These are phyloP conservation scores for Mesopsocus fuscifrons DNA, from an alignment of 2,888 invertebrate species.

Conservation along the genomic window DNA sequence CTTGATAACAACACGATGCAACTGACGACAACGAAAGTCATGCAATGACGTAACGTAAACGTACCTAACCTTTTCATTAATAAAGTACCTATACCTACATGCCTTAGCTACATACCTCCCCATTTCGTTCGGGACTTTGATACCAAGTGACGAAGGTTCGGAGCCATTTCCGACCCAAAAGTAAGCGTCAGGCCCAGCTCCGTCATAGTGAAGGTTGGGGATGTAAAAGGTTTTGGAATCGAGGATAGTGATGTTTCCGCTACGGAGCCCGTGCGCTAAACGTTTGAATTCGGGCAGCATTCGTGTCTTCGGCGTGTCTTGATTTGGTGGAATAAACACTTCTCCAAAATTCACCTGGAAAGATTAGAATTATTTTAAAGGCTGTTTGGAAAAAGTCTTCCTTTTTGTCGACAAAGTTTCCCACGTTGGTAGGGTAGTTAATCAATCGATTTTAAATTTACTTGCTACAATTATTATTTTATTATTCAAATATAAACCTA, in stretches of 20 bases:
- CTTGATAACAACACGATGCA: no score
- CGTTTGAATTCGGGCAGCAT: conserved; percentile 73
- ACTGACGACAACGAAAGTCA: no score
- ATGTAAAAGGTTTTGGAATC: conserved; percentile 86
- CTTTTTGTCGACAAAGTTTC: conserved; percentile 8
- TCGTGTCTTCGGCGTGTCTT: conserved; percentile 62
- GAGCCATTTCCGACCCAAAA: conserved; percentile 87
- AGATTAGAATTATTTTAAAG: conserved; percentile 23
- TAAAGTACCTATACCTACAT: no score
- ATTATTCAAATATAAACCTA: no score
- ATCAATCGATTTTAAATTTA: conserved; percentile 5
- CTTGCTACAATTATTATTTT: no score
- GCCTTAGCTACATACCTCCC: no score
- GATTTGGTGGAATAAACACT: conserved; percentile 53
- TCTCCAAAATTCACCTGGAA: conserved; percentile 75
- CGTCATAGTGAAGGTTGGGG: conserved; percentile 81
- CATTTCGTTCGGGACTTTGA: conserved; percentile 79
- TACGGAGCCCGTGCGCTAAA: conserved; percentile 70
- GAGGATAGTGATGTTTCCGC: conserved; percentile 77
- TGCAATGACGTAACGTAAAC: no score
- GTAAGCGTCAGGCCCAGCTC: conserved; percentile 79
- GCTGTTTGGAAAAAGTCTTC: conserved; percentile 19
- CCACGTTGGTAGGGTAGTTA: conserved; percentile 4
- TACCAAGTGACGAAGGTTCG: conserved; percentile 60
- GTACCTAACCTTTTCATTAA: no score